Conservation (phyloP, 2,888 invertebrate species). For the Cenopis cana region DNA sequence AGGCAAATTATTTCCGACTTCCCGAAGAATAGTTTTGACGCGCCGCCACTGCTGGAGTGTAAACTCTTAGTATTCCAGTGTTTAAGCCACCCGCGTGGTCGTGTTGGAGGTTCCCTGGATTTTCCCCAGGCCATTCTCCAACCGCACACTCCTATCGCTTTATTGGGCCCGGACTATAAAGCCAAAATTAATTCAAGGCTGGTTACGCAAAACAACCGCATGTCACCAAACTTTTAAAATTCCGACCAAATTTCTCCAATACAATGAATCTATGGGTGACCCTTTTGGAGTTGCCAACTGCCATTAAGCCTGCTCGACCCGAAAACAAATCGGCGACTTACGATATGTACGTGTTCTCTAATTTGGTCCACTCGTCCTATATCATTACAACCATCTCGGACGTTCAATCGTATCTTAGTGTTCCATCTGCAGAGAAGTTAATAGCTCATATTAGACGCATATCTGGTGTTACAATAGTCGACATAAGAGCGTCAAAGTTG, state of each 20-base stretch:
- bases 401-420: slow-evolving; percentile 63
- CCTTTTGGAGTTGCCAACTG: slow-evolving; percentile 41
- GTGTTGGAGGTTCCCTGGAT: too few relatives aligned
- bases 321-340: slow-evolving; percentile 43
- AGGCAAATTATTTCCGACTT: too few relatives aligned
- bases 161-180: too few relatives aligned
- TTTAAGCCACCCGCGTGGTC: too few relatives aligned
- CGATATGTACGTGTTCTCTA: slow-evolving; percentile 40
- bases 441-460: slow-evolving; percentile 63
- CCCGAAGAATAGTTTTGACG: too few relatives aligned
- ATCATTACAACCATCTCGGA: slow-evolving; percentile 63
- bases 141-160: too few relatives aligned
- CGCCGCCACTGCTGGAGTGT: too few relatives aligned
- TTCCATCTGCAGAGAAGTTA: slow-evolving; percentile 60
- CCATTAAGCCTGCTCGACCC: slow-evolving; percentile 46
- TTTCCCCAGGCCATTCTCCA: too few relatives aligned
- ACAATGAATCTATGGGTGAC: slow-evolving; percentile 43
- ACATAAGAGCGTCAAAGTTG: slow-evolving; percentile 29
- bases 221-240: slow-evolving; percentile 39
- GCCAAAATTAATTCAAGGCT: background rate
- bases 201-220: slow-evolving; percentile 34
- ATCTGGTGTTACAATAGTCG: slow-evolving; percentile 49
- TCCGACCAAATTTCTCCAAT: slow-evolving; percentile 37
- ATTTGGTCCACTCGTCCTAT: slow-evolving; percentile 52
- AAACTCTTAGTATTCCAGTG: too few relatives aligned